These are phyloP conservation scores for Noturus placidus DNA, from an alignment of 2,113 vertebrate species.

Conservation along the genomic window DNA sequence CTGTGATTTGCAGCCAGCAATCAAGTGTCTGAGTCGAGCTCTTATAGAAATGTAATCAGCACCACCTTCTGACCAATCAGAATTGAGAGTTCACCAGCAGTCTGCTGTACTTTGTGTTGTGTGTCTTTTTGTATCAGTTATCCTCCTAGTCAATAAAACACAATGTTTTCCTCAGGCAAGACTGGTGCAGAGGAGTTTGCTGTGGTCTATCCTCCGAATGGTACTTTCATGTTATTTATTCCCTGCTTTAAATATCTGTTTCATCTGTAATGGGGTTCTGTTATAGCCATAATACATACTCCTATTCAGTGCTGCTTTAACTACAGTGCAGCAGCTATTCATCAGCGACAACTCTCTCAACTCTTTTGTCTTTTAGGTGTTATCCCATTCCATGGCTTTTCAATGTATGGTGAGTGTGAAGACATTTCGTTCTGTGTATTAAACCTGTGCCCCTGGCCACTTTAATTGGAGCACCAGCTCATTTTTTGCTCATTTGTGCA, in stretches of 20 bases:
- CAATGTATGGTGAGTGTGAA: slow-evolving; percentile 93
- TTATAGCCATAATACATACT: neutral
- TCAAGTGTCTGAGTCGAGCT: neutral
- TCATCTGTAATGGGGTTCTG: neutral
- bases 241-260: slow-evolving; percentile 53
- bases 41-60: no score
- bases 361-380: slow-evolving; percentile 79
- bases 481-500: neutral
- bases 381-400: slow-evolving; percentile 96
- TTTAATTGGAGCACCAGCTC: neutral
- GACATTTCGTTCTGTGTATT: neutral
- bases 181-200: slow-evolving; percentile 82
- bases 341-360: neutral
- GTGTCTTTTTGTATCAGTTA: neutral
- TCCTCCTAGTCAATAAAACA: neutral
- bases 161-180: slow-evolving; percentile 73
- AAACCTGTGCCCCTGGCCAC: neutral
- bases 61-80: neutral
- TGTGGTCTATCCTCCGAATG: slow-evolving; percentile 95
- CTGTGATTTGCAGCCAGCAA: neutral
- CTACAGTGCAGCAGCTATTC: neutral
- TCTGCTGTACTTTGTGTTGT: neutral
- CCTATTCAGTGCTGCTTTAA: neutral
- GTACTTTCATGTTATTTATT: slow-evolving; percentile 70
- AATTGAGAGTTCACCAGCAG: neutral